Percentiles rank a stretch among this genome's conserved stretches.
Evolutionary conservation across 1,140 invertebrate genomes (phyloP).

Genomic region (Thalassaphorura encarpata): DNA sequence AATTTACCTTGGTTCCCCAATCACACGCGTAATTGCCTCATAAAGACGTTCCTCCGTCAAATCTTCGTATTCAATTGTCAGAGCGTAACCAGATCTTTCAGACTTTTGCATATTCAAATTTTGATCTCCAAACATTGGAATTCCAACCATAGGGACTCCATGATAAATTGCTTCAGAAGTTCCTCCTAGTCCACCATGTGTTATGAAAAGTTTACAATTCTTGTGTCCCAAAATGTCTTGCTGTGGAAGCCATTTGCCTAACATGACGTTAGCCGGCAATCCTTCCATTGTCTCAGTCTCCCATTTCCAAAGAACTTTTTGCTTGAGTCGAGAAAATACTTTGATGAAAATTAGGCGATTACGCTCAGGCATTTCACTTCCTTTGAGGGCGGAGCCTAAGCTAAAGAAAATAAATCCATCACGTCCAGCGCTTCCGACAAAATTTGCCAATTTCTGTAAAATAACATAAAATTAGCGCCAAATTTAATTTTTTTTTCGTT

Average conservation of each 20-base stretch:
- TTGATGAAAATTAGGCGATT: slow-evolving; percentile 5
- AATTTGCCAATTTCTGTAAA: slow-evolving; percentile 25
- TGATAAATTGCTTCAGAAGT: slow-evolving; percentile 37
- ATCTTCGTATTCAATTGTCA: slow-evolving; percentile 25
- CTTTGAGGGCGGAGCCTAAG: slow-evolving; percentile 44
- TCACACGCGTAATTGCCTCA: slow-evolving; percentile 24
- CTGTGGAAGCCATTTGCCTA: slow-evolving; percentile 58
- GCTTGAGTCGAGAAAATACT: slow-evolving; percentile 39
- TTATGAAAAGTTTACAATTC: slow-evolving; percentile 36
- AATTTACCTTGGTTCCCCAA: slow-evolving; percentile 14
- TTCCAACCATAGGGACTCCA: slow-evolving; percentile 37
- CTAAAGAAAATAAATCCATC: slow-evolving; percentile 61
- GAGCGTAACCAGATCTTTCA: slow-evolving; percentile 30
- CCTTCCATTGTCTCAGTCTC: slow-evolving; percentile 37
- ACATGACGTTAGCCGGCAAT: slow-evolving; percentile 47
- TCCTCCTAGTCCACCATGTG: slow-evolving; percentile 39
- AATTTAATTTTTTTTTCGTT: neutral
- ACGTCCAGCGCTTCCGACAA: slow-evolving; percentile 25
- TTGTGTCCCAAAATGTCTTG: slow-evolving; percentile 37
- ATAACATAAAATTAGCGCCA: neutral
- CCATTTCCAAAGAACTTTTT: slow-evolving; percentile 62
- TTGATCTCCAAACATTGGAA: slow-evolving; percentile 30
- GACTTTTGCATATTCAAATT: slow-evolving; percentile 33
- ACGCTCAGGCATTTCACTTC: slow-evolving; percentile 10
- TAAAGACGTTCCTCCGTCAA: slow-evolving; percentile 29